phyloP scores from a whole-genome alignment of 2,888 invertebrate species.

The Ptychoptera albimana region DNA sequence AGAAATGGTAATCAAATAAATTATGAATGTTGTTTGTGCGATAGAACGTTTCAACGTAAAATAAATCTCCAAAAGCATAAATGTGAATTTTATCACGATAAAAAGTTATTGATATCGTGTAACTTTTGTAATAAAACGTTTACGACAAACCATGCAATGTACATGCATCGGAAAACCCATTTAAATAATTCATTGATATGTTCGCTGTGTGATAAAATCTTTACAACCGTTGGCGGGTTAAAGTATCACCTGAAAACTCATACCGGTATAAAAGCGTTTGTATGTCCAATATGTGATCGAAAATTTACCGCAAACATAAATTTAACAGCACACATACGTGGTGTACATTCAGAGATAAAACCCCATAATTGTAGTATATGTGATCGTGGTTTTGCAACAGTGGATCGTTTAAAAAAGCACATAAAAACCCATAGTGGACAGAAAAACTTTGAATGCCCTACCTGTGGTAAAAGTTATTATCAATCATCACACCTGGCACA shows the following conservation, averaged over 20 bases:
- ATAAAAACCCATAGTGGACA: constrained; percentile 14
- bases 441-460: constrained; percentile 11
- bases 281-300: constrained; percentile 15
- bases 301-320: constrained; percentile 11
- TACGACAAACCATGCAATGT: constrained; percentile 4
- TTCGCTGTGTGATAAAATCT: constrained; percentile 10
- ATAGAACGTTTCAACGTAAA: background rate
- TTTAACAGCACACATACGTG: constrained; percentile 15
- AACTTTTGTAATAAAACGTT: background rate
- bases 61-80: constrained; percentile 1
- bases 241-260: constrained; percentile 15
- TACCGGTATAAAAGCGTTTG: constrained; percentile 8
- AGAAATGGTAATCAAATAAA: background rate
- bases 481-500: background rate
- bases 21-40: constrained; percentile 1
- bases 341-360: constrained; percentile 14
- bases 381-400: constrained; percentile 15
- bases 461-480: constrained; percentile 10
- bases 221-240: constrained; percentile 10
- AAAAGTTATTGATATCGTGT: background rate
- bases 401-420: constrained; percentile 18
- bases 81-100: background rate
- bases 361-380: constrained; percentile 15
- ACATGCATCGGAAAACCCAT: constrained; percentile 1
- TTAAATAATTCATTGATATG: constrained; percentile 4